Percentiles rank a stretch among this genome's conserved stretches.
These are phyloP conservation scores for Anastrepha ludens DNA, from an alignment of 1,140 invertebrate species.

Conservation along the genomic window DNA sequence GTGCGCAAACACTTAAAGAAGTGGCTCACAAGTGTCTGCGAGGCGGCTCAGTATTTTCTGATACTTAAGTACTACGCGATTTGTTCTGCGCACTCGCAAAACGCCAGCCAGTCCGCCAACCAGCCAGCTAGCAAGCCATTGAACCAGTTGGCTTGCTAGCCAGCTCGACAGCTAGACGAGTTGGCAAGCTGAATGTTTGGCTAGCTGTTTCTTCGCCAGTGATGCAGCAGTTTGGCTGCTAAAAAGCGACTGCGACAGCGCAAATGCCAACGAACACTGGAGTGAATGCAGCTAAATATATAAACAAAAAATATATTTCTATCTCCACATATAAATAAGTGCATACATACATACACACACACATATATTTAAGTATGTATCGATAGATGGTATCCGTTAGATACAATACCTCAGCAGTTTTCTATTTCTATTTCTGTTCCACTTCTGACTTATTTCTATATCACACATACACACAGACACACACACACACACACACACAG, in stretches of 20 bases:
- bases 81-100: constrained; percentile 5
- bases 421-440: background rate
- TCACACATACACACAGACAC: background rate
- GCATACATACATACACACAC: background rate
- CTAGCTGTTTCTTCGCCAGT: background rate
- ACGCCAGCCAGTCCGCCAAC: background rate
- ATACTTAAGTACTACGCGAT: too few species aligned
- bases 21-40: constrained; percentile 4
- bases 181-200: background rate
- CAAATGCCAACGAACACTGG: background rate
- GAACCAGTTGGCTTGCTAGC: background rate
- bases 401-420: background rate
- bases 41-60: background rate
- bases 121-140: too few species aligned
- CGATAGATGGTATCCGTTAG: constrained; percentile 12
- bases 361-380: background rate
- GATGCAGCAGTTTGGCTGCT: background rate
- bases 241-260: background rate
- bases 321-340: background rate
- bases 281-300: too few species aligned
- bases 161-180: too few species aligned
- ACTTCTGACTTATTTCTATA: background rate
- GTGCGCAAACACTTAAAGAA: background rate
- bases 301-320: too few species aligned
- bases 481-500: background rate